A percentile compares a stretch with the other conserved stretches of the same genome.
Evolutionary conservation across 2,113 vertebrate species (phyloP).

Genomic region (Bos indicus): DNA sequence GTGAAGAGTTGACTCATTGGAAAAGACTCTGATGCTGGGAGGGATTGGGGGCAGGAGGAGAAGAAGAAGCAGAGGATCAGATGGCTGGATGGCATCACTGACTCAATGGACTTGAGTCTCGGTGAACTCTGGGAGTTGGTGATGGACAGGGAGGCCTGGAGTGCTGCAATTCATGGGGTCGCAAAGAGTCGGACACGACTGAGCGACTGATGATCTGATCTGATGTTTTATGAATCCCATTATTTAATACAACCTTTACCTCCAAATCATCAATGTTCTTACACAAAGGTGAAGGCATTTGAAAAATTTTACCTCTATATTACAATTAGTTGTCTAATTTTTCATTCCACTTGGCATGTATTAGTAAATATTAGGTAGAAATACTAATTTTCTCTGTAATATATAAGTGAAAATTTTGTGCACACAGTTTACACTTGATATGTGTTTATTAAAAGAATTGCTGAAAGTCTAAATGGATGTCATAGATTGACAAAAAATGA

Average conservation of each 20-base stretch:
- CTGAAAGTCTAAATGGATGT: not conserved
- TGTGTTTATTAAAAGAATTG: not conserved
- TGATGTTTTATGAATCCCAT: not conserved
- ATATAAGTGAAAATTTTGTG: not conserved
- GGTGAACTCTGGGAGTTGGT: no score
- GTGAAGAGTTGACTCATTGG: no score
- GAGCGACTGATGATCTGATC: no score
- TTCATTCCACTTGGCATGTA: not conserved
- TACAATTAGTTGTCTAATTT: not conserved
- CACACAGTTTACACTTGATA: not conserved
- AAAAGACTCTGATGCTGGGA: no score
- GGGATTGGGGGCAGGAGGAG: no score
- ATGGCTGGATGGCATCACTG: no score
- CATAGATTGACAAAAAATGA: not conserved
- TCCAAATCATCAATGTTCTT: not conserved
- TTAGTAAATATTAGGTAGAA: not conserved
- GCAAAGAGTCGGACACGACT: no score
- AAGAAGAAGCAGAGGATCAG: no score
- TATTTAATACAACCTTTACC: not conserved
- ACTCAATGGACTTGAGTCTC: no score
- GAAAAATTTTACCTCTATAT: not conserved
- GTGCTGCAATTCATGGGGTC: no score
- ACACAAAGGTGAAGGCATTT: not conserved
- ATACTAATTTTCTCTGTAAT: not conserved
- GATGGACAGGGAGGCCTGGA: no score